These are phyloP conservation scores for Triplophysa siluroides DNA, from an alignment of 2,113 vertebrate species.

Conservation along the genomic window DNA sequence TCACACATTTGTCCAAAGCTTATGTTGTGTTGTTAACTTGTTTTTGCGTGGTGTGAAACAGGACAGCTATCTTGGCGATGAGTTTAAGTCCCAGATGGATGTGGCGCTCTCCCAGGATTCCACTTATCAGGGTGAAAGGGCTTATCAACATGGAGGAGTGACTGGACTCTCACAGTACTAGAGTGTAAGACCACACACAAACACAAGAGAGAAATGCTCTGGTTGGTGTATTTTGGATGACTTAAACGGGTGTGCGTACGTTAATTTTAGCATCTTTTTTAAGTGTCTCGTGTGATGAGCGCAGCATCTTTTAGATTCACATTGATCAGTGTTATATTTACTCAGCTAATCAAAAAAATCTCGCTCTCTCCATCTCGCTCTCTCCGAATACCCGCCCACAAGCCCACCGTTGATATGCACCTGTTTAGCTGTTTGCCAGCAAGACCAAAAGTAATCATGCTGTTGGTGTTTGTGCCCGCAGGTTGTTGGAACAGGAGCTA, in stretches of 20 bases:
- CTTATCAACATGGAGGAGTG: conserved; percentile 98
- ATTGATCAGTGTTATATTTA: too few relatives aligned
- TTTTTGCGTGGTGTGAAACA: conserved; percentile 61
- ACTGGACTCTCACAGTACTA: conserved; percentile 99
- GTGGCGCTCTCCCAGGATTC: conserved; percentile 99
- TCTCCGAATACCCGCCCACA: too few relatives aligned
- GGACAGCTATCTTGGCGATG: conserved; percentile 99
- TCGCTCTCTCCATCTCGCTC: too few relatives aligned
- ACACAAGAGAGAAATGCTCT: too few relatives aligned
- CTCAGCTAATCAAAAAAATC: too few relatives aligned
- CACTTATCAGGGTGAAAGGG: conserved; percentile 98
- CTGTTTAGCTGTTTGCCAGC: too few relatives aligned
- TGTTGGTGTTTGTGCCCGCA: conserved; percentile 46
- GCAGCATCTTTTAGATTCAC: too few relatives aligned
- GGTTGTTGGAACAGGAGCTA: conserved; percentile 85
- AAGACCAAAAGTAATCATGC: not conserved
- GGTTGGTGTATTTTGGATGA: too few relatives aligned
- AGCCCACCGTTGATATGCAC: too few relatives aligned
- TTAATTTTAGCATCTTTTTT: too few relatives aligned
- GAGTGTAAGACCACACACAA: conserved; percentile 78
- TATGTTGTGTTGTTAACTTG: not conserved
- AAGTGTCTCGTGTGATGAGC: too few relatives aligned
- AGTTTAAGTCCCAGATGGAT: conserved; percentile 99
- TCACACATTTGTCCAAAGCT: not conserved
- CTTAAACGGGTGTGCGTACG: too few relatives aligned